Evolutionary conservation across 2,113 vertebrate genomes (phyloP).

Genomic region (Tricholaema leucomelas): DNA sequence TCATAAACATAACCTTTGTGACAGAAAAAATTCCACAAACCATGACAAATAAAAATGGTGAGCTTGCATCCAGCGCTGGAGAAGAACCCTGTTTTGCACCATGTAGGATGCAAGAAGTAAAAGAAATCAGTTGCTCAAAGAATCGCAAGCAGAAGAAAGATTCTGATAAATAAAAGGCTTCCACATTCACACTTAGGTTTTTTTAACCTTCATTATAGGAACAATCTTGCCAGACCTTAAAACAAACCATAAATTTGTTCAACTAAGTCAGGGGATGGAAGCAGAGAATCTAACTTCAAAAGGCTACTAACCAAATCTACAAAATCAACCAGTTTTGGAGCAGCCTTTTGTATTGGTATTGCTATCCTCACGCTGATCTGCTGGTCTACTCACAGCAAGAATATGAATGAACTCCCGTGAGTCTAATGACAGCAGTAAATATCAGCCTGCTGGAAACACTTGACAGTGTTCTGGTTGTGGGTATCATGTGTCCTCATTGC

Average conservation of each 20-base stretch:
- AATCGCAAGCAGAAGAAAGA: background rate
- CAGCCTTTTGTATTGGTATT: background rate
- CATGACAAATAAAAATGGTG: background rate
- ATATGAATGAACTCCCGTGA: background rate
- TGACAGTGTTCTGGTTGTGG: background rate
- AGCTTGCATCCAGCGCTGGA: background rate
- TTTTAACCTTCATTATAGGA: background rate
- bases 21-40: background rate
- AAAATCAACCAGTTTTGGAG: background rate
- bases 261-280: background rate
- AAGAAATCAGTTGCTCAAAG: background rate
- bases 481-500: background rate
- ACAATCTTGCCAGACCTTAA: background rate
- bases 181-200: background rate
- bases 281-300: background rate
- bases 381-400: background rate
- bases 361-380: background rate
- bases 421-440: background rate
- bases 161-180: background rate
- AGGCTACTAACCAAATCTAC: background rate
- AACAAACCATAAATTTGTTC: background rate
- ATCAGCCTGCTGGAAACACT: background rate
- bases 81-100: background rate
- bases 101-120: background rate
- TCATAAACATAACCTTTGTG: background rate